Base-by-base conservation (phyloP, 2,888 invertebrate species). In the Sepiola atlantica region DNA sequence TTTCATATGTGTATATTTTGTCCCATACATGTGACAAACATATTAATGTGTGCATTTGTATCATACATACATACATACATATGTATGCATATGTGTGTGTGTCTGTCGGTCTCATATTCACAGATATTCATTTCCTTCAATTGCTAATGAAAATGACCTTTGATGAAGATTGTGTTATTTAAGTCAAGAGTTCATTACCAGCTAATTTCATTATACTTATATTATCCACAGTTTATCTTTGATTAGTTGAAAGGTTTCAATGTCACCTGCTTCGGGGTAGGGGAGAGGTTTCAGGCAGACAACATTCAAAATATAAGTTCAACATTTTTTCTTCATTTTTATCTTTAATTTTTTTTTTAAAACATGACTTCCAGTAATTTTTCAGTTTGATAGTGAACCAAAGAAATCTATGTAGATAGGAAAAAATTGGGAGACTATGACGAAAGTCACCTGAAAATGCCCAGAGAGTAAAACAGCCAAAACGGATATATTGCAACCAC, bases 161-260 rank as follows among this genome's bases (percentile, higher is more conserved):
- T 77, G 77, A n/a, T 77, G n/a, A 77, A 77, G 28, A 0, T 77
- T 77, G 28, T 77, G 77, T 77, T 77, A 77, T 77, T 77, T n/a
- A n/a, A 77, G n/a, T n/a, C 45, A 45, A 77, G 14, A 77, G n/a
- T 77, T 77, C 77, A 77, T 77, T 77, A 77, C 77, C 77, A 32
- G 77, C 77, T 77, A 77, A 77, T 77, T 32, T 77, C 77, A 77
- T 77, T 32, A 77, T n/a, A 28, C n/a, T 28, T 28, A n/a, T 77
- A 77, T 77, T 77, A 77, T 77, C 28, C n/a, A 77, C 77, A 77
- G 77, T 77, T 77, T 77, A 77, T 77, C 77, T 77, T 77, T 77
- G 77, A 77, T 77, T n/a, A 77, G 28, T 77, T 28, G n/a, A 24
- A 77, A 24, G 77, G 77, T 77, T 77, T 77, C 77, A 77, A 77